A percentile compares a stretch with the other conserved stretches of the same genome.
Conservation (phyloP, 2,113 vertebrate genomes). For the Chaetops frenatus region DNA sequence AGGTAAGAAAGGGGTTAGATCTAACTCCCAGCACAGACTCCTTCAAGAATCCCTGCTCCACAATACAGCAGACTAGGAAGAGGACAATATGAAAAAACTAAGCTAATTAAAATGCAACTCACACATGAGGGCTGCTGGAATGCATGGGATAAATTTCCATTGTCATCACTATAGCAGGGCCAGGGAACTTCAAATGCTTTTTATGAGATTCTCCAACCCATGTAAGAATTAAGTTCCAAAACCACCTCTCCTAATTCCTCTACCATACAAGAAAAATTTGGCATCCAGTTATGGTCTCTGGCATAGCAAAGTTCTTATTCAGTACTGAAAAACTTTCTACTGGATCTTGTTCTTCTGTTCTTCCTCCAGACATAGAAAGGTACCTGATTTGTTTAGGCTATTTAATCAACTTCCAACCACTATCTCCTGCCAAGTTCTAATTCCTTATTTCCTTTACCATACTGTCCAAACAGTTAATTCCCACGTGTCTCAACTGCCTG, state of each 20-base stretch:
- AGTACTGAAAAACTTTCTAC: neutral
- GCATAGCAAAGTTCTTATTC: neutral
- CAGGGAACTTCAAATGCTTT: slow-evolving; percentile 2
- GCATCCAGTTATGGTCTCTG: neutral
- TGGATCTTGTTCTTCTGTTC: neutral
- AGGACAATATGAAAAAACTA: neutral
- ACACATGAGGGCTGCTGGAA: neutral
- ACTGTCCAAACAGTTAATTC: neutral
- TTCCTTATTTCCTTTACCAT: neutral
- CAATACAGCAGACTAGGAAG: neutral
- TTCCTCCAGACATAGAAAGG: neutral
- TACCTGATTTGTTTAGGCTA: neutral
- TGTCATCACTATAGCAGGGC: neutral
- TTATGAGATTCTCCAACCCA: neutral
- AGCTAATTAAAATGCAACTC: neutral
- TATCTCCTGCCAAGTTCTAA: neutral
- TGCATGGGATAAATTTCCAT: neutral
- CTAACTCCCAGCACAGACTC: neutral
- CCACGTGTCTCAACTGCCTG: neutral
- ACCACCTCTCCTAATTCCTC: neutral
- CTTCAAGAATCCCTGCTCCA: neutral
- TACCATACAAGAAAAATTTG: neutral
- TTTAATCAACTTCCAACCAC: neutral
- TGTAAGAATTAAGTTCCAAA: neutral
- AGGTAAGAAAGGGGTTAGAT: neutral